phyloP scores from a whole-genome alignment of 1,140 invertebrate genomes.

The Tetraneura akinire region DNA sequence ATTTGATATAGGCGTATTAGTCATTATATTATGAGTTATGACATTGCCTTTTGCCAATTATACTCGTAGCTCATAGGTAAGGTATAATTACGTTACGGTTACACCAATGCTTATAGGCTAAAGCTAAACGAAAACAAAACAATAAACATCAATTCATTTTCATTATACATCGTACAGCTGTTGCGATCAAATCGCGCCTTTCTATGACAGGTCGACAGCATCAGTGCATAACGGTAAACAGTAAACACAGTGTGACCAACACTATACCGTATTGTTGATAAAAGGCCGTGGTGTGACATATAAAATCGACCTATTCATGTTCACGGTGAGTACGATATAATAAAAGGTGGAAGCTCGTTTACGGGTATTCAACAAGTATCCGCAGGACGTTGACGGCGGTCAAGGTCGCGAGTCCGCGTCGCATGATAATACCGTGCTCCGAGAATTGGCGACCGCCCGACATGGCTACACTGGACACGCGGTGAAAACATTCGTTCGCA shows the following conservation, averaged over 20 bases:
- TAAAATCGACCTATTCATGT: too few species aligned
- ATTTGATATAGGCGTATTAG: too few species aligned
- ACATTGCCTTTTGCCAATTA: too few species aligned
- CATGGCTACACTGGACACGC: conserved; percentile 17
- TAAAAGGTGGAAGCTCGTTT: too few species aligned
- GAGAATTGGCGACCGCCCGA: not conserved
- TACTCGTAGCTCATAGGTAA: too few species aligned
- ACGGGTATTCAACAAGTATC: not conserved
- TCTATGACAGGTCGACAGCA: too few species aligned
- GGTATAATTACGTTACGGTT: too few species aligned
- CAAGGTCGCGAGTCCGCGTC: not conserved
- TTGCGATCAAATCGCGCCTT: not conserved
- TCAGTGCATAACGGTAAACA: conserved; percentile 26
- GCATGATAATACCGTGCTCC: conserved; percentile 12
- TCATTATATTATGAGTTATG: too few species aligned
- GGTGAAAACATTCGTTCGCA: conserved; percentile 43
- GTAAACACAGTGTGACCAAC: conserved; percentile 41
- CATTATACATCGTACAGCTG: not conserved
- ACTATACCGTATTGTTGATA: not conserved
- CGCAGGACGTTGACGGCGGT: not conserved
- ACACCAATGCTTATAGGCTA: too few species aligned
- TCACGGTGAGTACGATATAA: too few species aligned
- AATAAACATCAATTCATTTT: too few species aligned
- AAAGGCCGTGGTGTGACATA: not conserved
- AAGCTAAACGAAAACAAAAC: not conserved